Evolutionary conservation across 2,797 vertebrate genomes (phyloP), one percentile per base, ranked within the genome.

Genomic region (Lophura swinhoii): DNA sequence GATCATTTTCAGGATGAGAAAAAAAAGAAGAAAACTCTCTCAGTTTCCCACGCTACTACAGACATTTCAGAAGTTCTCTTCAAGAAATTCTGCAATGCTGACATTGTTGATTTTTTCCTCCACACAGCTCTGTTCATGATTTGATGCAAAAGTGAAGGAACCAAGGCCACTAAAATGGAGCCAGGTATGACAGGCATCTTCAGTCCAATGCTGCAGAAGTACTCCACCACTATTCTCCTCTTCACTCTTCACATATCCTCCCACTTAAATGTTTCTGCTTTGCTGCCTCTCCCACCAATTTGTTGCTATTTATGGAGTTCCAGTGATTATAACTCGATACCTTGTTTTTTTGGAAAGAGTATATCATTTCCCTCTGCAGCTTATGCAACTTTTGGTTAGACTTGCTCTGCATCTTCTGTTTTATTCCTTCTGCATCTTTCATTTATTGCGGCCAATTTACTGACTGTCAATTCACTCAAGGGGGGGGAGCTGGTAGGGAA

Each of bases 11-110:
- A 33, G 28, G 55, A 56, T 6, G 12, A 58, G 31, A 58, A 33
- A 56, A 16, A 37, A 55, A 83, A 60, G 62, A 70, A 35, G 4
- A 31, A 59, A 43, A 43, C 5, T 9, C 3, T 63, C 31, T 55
- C 15, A 26, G 35, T 26, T 22, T 29, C 15, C 60, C 1, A 0
- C 0, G 0, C 43, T 67, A 62, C 29, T 31, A 63, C 9, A 56
- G 51, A 6, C 12, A 59, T 5, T 64, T 69, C 49, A 62, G 31
- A 60, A 81, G 75, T 18, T 49, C 39, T 67, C 56, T 77, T 80
- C 24, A 73, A 4, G 4, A n/a, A 73, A 6, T 60, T 76, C 60
- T 67, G 14, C 51, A 64, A 4, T 13, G 70, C 56, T 59, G 31
- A 73, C 8, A 15, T 0, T 48, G 9, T 53, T 56, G 2, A 35